A percentile compares a stretch with the other conserved stretches of the same genome.
phyloP scores from a whole-genome alignment of 1,140 invertebrate genomes.

The Drosophila ficusphila region DNA sequence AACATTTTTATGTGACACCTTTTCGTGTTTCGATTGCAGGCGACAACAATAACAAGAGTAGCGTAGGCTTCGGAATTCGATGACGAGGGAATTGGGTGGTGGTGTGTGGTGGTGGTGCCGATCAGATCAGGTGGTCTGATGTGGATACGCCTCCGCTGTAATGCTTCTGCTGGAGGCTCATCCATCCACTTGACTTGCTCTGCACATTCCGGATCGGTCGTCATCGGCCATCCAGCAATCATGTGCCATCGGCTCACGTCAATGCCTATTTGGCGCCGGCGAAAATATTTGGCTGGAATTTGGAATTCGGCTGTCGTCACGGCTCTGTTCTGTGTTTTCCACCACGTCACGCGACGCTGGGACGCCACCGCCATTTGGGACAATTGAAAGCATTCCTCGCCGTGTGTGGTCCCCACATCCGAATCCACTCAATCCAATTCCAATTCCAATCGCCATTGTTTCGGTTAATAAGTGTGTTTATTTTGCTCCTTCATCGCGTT shows the following conservation, averaged over 20 bases:
- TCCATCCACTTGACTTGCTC: slow-evolving; percentile 61
- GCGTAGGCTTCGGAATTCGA: slow-evolving; percentile 16
- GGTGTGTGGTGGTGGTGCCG: slow-evolving; percentile 4
- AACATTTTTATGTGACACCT: slow-evolving; percentile 70
- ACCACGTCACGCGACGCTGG: slow-evolving; percentile 65
- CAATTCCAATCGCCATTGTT: slow-evolving; percentile 14
- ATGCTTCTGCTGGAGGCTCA: slow-evolving; percentile 1
- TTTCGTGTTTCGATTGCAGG: slow-evolving; percentile 58
- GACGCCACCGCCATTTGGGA: slow-evolving; percentile 57
- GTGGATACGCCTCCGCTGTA: slow-evolving; percentile 20
- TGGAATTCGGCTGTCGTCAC: slow-evolving; percentile 71
- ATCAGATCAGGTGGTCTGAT: neutral
- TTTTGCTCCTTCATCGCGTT: slow-evolving; percentile 20
- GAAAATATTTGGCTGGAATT: slow-evolving; percentile 60
- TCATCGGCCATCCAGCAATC: slow-evolving; percentile 56
- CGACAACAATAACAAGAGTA: slow-evolving; percentile 48
- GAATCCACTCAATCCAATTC: slow-evolving; percentile 24
- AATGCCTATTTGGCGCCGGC: slow-evolving; percentile 40
- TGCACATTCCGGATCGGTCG: slow-evolving; percentile 57
- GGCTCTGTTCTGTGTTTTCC: slow-evolving; percentile 45
- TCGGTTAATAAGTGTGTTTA: slow-evolving; percentile 40
- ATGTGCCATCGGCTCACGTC: slow-evolving; percentile 63
- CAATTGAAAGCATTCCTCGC: slow-evolving; percentile 28
- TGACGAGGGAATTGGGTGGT: neutral
- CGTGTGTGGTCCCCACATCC: slow-evolving; percentile 20